Conservation (phyloP, 2,797 vertebrate species). For the Phataginus tricuspis region DNA sequence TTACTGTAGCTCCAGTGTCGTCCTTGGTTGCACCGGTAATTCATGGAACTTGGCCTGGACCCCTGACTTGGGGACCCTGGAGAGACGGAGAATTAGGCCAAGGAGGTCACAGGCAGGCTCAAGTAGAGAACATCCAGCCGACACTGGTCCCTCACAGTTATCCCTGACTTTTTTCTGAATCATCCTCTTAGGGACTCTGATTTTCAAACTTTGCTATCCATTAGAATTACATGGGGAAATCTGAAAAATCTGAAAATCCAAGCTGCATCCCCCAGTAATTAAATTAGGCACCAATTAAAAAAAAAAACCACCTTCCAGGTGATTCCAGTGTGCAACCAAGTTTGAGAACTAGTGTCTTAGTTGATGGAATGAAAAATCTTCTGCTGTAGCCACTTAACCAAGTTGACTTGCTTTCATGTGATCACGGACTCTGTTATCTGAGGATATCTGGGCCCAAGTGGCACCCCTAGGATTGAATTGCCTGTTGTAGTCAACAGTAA, state of each 20-base stretch:
- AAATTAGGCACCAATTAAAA: neutral
- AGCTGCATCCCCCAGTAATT: neutral
- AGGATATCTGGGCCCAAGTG: neutral
- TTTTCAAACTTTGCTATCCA: neutral
- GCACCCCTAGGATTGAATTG: neutral
- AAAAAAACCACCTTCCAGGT: neutral
- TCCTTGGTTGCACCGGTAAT: neutral
- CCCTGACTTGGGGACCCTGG: neutral
- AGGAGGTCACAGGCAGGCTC: neutral
- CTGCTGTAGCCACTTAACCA: neutral
- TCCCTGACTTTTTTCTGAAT: neutral
- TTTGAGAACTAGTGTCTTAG: neutral
- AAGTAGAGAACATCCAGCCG: neutral
- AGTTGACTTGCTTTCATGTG: neutral
- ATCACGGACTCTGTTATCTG: neutral
- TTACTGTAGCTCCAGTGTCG: neutral
- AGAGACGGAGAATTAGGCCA: neutral
- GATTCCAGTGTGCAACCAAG: neutral
- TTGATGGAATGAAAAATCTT: neutral
- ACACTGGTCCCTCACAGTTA: neutral
- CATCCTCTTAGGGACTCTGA: neutral
- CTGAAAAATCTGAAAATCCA: neutral
- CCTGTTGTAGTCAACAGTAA: neutral
- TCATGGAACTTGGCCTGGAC: neutral
- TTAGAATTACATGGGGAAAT: neutral